Evolutionary conservation across 2,113 vertebrate species (phyloP), one percentile per base, ranked within the genome.

Genomic region (Mirza zaza): DNA sequence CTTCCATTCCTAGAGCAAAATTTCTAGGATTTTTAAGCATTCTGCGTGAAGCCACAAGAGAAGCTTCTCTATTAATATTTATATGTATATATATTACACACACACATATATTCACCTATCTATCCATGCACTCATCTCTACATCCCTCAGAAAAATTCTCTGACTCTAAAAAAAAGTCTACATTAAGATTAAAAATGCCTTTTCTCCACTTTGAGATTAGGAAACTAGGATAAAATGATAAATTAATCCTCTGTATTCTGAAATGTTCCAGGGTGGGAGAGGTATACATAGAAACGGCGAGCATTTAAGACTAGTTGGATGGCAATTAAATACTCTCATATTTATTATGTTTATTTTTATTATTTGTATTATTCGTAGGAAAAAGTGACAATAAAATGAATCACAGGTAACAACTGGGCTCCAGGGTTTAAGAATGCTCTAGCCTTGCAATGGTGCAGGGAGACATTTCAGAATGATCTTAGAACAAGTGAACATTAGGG

Each of bases 1-100:
- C 96, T 97, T 98, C 97, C 97, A 98, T 96, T 98, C 93, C 92
- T 96, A 59, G 50, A 97, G 95, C 75, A 95, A 96, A 95, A 95
- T 83, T 79, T 95, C 96, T 97, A 98, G 88, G 88, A 95, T 65
- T 39, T 48, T 93, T 97, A 94, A 95, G 85, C 76, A 92, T 94
- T 97, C 96, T 92, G 25, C 57, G 68, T 76, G 85, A 96, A 86
- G 95, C 63, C 81, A 34, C 12, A 23, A 70, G 59, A 87, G 57
- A 96, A 84, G 13, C 29, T 55, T 87, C 75, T 82, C 57, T 92
- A 87, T 88, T 65, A 76, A 83, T 92, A 87, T 59, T 71, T 73
- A 81, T 95, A 45, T 94, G n/a, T 34, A 76, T 34, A 76, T 45
- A 68, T 45, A 79, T 61, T 20, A 52, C 14, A 42, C 57, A 42